These are phyloP conservation scores for Sapayoa aenigma DNA, from an alignment of 2,113 vertebrate species.

Conservation along the genomic window DNA sequence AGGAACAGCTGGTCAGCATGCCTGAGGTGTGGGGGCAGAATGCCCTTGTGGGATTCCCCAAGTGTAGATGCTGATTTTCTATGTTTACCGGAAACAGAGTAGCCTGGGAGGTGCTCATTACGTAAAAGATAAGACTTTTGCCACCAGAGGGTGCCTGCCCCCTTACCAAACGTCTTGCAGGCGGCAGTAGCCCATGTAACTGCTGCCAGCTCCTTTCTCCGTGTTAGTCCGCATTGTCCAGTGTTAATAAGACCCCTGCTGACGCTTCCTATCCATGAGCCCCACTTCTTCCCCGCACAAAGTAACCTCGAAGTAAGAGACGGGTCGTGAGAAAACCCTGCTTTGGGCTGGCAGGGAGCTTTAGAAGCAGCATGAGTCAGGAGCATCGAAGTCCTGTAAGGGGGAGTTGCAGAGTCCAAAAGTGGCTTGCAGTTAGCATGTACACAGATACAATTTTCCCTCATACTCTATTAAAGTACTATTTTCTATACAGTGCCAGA, in stretches of 20 bases:
- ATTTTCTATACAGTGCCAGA: neutral
- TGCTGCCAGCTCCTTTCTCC: neutral
- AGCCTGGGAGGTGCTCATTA: neutral
- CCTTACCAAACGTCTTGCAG: fast-evolving
- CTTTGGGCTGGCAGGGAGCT: neutral
- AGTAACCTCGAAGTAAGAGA: neutral
- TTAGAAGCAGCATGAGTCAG: neutral
- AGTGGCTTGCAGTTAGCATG: neutral
- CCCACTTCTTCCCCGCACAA: neutral
- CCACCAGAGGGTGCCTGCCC: slow-evolving; percentile 8
- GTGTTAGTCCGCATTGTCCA: neutral
- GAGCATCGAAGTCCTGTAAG: neutral
- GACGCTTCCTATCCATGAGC: neutral
- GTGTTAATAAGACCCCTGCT: neutral
- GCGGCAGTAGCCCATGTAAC: neutral
- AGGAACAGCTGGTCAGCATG: neutral
- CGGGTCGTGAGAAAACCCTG: neutral
- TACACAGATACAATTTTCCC: neutral
- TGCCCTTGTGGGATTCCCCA: neutral
- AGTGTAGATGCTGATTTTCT: neutral
- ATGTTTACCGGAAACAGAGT: neutral
- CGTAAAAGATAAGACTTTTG: neutral
- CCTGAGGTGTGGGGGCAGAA: neutral
- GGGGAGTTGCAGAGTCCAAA: neutral
- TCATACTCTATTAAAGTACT: neutral